phyloP scores from a whole-genome alignment of 2,888 invertebrate species.

The Pharmacophagus antenor region DNA sequence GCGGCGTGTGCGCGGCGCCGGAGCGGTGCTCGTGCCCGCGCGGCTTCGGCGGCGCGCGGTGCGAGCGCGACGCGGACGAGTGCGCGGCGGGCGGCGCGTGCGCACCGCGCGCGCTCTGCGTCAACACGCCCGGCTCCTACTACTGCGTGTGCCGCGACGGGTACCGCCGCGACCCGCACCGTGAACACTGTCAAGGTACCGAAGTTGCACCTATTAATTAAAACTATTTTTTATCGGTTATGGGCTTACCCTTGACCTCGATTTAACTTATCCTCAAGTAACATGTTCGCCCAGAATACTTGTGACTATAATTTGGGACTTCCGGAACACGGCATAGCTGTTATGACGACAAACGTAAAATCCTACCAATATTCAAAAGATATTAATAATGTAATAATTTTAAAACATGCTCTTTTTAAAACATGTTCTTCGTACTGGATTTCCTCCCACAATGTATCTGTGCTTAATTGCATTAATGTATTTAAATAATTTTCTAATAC shows the following conservation, averaged over 20 bases:
- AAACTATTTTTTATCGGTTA: neutral
- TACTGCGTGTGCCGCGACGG: conserved; percentile 92
- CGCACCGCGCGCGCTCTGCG: conserved; percentile 87
- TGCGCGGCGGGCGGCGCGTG: conserved; percentile 87
- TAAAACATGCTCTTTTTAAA: too few species aligned
- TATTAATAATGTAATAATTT: too few species aligned
- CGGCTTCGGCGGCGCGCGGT: conserved; percentile 90
- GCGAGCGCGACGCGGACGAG: conserved; percentile 93
- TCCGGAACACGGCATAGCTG: too few species aligned
- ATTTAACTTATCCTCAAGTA: too few species aligned
- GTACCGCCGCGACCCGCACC: conserved; percentile 81
- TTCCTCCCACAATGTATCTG: too few species aligned
- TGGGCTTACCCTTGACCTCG: too few species aligned
- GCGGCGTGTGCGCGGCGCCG: conserved; percentile 89
- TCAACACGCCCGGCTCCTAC: conserved; percentile 95
- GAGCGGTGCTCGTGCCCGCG: conserved; percentile 89
- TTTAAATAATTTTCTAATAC: neutral
- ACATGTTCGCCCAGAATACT: too few species aligned
- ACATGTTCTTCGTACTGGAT: too few species aligned
- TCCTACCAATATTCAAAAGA: too few species aligned
- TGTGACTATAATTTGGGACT: too few species aligned
- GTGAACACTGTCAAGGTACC: conserved; percentile 83
- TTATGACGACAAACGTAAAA: too few species aligned
- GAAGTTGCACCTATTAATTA: neutral
- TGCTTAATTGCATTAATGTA: too few species aligned